Conservation (phyloP, 2,888 invertebrate genomes). For the Lamproptera curius region DNA sequence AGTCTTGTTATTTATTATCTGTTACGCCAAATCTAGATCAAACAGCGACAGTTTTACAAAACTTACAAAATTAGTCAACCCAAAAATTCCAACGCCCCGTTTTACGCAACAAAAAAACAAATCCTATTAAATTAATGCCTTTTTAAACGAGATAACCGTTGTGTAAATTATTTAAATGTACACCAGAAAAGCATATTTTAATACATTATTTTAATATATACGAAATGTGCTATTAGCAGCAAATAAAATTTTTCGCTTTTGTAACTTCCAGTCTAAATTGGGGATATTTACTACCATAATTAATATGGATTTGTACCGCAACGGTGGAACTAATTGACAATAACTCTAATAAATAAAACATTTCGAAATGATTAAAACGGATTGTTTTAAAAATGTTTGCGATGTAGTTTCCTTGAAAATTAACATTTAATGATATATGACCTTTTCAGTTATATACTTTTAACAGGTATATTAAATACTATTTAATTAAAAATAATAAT, state of each 20-base stretch:
- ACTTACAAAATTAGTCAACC: neutral
- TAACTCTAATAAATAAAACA: neutral
- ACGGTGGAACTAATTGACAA: slow-evolving; percentile 4
- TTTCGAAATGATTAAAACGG: no score
- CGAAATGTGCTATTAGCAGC: neutral
- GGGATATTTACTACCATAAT: slow-evolving; percentile 8
- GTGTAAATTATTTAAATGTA: slow-evolving; percentile 7
- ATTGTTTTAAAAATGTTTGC: no score
- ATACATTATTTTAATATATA: no score
- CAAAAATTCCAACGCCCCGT: neutral
- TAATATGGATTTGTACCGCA: slow-evolving; percentile 16
- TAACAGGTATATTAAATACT: no score
- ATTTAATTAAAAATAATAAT: no score
- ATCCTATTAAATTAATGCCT: no score
- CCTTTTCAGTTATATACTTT: no score
- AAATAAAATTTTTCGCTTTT: neutral
- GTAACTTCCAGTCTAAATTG: neutral
- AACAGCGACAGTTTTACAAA: neutral
- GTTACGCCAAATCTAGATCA: slow-evolving; percentile 1
- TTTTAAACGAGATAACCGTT: neutral
- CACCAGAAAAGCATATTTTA: neutral
- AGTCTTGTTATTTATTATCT: no score
- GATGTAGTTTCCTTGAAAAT: no score
- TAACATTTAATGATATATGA: no score
- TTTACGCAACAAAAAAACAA: no score